Base-by-base conservation (phyloP, 2,113 vertebrate species). In the Butorides virescens region DNA sequence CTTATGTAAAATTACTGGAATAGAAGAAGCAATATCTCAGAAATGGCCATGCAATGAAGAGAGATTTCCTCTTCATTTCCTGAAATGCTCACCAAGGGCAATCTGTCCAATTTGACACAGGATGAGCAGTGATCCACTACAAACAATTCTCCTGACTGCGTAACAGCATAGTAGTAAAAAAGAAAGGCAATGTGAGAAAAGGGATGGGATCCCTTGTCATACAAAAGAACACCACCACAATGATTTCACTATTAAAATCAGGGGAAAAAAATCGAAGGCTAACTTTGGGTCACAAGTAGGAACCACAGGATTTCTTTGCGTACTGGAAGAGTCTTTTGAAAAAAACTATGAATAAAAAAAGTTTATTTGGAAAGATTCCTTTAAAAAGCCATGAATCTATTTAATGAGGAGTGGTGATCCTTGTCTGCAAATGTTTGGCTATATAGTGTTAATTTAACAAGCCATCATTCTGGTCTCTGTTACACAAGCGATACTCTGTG, bases 401-500 rank as follows among this genome's bases (percentile, higher is more conserved):
- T 81, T 85, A 87, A 95, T 68, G 88, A 92, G 59, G 77, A 97
- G 86, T 90, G 92, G 86, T 90, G n/a, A 86, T 39, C 56, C 53
- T 93, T 77, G 94, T 86, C 92, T 86, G 78, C 78, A 92, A 91
- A 66, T 68, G 52, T 93, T 91, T 96, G 85, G 36, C 36, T 71
- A 5, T 29, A 46, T 5, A 94, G 55, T 86, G 79, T 44, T 97
- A 96, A 96, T 96, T 71, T 97, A 90, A 97, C 94, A 95, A 68
- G 70, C 66, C 68, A 96, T 89, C 84, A 92, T 93, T 89, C 63
- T 90, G 91, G n/a, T 86, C 83, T 71, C 82, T 65, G 25, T 27
- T 96, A 96, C 91, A 97, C 96, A 97, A 95, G 59, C 3, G 5
- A 66, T 94, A 91, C 82, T 79, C 88, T 96, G 49, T 97, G 96